A percentile compares a stretch with the other conserved stretches of the same genome.
Conservation (phyloP, 2,797 vertebrate genomes). For the Diplodus puntazzo region DNA sequence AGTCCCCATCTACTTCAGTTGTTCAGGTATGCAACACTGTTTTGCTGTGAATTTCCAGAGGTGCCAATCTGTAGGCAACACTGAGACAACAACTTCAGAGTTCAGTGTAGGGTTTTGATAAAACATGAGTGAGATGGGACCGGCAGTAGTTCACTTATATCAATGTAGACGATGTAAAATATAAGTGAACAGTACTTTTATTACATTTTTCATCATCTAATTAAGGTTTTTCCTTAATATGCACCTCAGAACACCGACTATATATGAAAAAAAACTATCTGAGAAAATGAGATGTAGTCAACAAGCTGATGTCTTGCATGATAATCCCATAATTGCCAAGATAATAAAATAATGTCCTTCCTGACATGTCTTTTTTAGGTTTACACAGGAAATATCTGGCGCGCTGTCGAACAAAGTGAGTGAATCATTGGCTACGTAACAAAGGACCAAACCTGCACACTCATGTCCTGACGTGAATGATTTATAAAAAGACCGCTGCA, state of each 20-base stretch:
- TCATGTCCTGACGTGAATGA: conserved; percentile 58
- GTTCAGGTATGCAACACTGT: too few species aligned
- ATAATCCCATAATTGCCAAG: not conserved
- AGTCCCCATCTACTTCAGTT: too few species aligned
- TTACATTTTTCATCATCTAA: not conserved
- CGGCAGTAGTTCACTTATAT: too few species aligned
- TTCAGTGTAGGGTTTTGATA: not conserved
- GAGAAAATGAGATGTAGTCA: not conserved
- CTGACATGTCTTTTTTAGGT: not conserved
- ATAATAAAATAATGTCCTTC: not conserved
- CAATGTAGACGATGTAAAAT: not conserved
- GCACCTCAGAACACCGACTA: not conserved
- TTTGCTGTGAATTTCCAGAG: too few species aligned
- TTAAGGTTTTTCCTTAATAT: not conserved
- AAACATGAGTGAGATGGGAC: not conserved
- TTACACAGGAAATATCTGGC: conserved; percentile 7
- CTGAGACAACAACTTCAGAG: not conserved
- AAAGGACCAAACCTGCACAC: conserved; percentile 52
- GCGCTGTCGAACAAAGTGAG: conserved; percentile 20
- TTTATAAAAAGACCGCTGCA: conserved; percentile 52
- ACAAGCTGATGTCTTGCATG: not conserved
- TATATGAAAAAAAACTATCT: not conserved
- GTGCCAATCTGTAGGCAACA: not conserved
- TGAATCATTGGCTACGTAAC: conserved; percentile 61
- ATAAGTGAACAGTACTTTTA: not conserved